phyloP scores from a whole-genome alignment of 2,113 vertebrate species.

The Lophura nycthemera region DNA sequence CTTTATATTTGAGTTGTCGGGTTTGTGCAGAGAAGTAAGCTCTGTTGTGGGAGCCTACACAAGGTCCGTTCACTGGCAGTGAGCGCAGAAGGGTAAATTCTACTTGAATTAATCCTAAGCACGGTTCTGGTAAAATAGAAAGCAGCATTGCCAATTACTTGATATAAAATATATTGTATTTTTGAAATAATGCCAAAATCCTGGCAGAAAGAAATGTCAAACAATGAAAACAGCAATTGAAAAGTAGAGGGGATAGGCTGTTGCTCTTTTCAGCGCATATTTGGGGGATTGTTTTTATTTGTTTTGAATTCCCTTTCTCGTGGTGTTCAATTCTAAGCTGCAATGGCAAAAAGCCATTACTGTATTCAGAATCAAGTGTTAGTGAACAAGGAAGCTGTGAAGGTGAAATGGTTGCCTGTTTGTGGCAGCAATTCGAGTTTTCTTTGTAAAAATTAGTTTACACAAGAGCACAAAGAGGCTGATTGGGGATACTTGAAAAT shows the following conservation, averaged over 20 bases:
- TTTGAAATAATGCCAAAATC: slow-evolving; percentile 57
- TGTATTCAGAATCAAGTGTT: slow-evolving; percentile 24
- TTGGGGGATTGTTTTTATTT: slow-evolving; percentile 49
- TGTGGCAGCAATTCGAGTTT: background rate
- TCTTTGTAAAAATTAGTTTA: background rate
- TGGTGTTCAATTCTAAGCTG: slow-evolving; percentile 24
- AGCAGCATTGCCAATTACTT: slow-evolving; percentile 34
- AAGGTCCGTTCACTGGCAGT: background rate
- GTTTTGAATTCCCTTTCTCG: slow-evolving; percentile 50
- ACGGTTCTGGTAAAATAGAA: slow-evolving; percentile 60
- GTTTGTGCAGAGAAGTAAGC: background rate
- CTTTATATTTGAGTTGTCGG: background rate
- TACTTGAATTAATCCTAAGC: slow-evolving; percentile 38
- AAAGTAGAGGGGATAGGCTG: slow-evolving; percentile 39
- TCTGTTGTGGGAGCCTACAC: background rate
- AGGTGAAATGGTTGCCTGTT: background rate
- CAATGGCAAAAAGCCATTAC: background rate
- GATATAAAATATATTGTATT: slow-evolving; percentile 56
- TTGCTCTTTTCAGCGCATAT: slow-evolving; percentile 45
- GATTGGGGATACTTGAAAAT: background rate
- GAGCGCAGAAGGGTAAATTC: slow-evolving; percentile 19
- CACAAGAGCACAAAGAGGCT: background rate
- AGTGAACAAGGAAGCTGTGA: background rate
- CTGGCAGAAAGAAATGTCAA: slow-evolving; percentile 54
- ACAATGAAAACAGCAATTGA: slow-evolving; percentile 59